phyloP scores from a whole-genome alignment of 2,797 vertebrate genomes.

The Leptodactylus fallax region DNA sequence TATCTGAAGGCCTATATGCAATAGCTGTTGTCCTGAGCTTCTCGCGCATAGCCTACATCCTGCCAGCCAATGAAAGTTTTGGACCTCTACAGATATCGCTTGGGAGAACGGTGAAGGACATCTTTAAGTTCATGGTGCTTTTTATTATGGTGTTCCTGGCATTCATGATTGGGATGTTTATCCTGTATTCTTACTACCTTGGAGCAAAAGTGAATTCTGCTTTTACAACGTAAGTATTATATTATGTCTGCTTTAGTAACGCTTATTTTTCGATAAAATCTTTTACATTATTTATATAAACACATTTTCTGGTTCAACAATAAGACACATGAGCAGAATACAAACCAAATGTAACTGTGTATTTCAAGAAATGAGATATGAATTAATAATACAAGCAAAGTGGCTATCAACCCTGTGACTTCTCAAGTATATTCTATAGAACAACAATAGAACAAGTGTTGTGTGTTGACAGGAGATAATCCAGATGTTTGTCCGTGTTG shows the following conservation, averaged over 20 bases:
- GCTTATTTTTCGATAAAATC: neutral
- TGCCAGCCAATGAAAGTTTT: constrained; percentile 90
- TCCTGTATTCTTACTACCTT: constrained; percentile 89
- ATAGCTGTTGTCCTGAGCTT: constrained; percentile 90
- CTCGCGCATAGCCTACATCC: constrained; percentile 87
- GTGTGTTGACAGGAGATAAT: neutral
- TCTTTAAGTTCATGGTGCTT: constrained; percentile 92
- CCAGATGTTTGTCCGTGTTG: neutral
- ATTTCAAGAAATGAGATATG: neutral
- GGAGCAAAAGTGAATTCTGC: constrained; percentile 88
- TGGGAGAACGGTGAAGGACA: constrained; percentile 89
- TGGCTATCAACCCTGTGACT: neutral
- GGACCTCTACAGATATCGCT: constrained; percentile 89
- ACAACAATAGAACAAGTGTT: neutral
- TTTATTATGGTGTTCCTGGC: constrained; percentile 92
- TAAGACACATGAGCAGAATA: neutral
- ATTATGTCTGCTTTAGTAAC: neutral
- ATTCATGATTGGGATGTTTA: constrained; percentile 93
- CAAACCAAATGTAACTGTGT: neutral
- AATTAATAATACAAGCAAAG: neutral
- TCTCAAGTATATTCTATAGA: neutral
- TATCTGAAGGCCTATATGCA: constrained; percentile 88
- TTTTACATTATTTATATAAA: constrained; percentile 17
- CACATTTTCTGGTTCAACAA: neutral
- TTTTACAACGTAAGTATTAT: constrained; percentile 87